Evolutionary conservation across 2,113 vertebrate species (phyloP).

Genomic region (Saguinus imperator): DNA sequence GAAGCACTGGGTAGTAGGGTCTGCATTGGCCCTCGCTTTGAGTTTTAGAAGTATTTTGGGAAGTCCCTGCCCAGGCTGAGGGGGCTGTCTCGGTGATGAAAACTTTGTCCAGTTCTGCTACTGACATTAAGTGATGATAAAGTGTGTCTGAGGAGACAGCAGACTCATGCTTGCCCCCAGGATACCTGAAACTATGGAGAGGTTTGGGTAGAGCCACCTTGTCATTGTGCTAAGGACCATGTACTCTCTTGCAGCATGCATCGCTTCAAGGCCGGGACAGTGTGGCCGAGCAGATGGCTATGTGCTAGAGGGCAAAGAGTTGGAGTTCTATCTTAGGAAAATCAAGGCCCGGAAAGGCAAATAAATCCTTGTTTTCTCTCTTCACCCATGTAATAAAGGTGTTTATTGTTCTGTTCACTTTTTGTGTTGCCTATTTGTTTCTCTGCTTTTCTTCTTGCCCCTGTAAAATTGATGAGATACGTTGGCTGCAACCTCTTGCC

Average conservation of each 20-base stretch:
- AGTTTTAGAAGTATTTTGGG: neutral
- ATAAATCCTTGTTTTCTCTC: slow-evolving; percentile 84
- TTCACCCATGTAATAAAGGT: slow-evolving; percentile 82
- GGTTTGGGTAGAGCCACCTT: neutral
- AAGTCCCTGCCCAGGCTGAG: neutral
- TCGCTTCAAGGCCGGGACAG: slow-evolving; percentile 96
- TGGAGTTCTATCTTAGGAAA: slow-evolving; percentile 99
- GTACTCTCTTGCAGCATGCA: slow-evolving; percentile 89
- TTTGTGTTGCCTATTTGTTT: neutral
- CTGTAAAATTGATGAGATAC: neutral
- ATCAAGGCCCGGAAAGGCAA: slow-evolving; percentile 99
- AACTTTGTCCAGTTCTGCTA: slow-evolving; percentile 92
- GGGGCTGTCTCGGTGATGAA: slow-evolving; percentile 85
- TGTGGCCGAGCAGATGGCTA: slow-evolving; percentile 98
- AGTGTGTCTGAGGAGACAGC: slow-evolving; percentile 84
- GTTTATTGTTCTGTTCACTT: slow-evolving; percentile 56
- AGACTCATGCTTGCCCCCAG: neutral
- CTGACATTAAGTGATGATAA: slow-evolving; percentile 86
- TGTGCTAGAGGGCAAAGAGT: slow-evolving; percentile 95
- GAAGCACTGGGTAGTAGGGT: neutral
- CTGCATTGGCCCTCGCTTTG: neutral
- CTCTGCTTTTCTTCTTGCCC: neutral
- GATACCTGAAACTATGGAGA: neutral
- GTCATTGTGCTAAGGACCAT: slow-evolving; percentile 26
- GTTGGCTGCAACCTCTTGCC: neutral